A percentile compares a stretch with the other conserved stretches of the same genome.
Evolutionary conservation across 1,140 invertebrate species (phyloP).

Genomic region (Wasmannia auropunctata): DNA sequence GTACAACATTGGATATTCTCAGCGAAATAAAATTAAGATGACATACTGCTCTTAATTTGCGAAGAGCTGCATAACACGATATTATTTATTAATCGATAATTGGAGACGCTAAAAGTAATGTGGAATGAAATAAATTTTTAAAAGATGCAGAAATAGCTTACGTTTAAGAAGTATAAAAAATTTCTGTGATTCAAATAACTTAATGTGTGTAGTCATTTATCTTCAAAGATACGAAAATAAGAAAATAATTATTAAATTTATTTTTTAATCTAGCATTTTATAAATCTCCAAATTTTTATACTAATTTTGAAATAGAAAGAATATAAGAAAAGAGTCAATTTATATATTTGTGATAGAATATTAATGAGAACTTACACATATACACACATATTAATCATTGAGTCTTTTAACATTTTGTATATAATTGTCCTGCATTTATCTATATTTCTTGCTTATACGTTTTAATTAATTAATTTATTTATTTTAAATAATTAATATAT

Average conservation of each 20-base stretch:
- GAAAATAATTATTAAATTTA: not conserved
- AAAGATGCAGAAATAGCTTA: not conserved
- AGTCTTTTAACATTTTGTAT: not conserved
- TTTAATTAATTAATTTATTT: not conserved
- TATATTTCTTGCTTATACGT: not conserved
- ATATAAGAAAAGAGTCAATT: not conserved
- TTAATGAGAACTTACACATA: too few relatives aligned
- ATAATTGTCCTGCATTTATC: not conserved
- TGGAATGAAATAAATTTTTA: not conserved
- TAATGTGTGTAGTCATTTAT: not conserved
- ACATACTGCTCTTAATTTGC: too few relatives aligned
- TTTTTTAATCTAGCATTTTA: not conserved
- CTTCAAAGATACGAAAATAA: not conserved
- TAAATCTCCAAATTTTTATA: not conserved
- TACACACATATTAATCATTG: not conserved
- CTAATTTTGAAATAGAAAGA: not conserved
- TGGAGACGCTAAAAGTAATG: not conserved
- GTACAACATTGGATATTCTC: not conserved
- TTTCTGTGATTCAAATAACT: not conserved
- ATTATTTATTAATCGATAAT: slow-evolving; percentile 7
- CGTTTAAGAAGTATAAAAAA: not conserved
- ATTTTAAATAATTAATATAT: not conserved
- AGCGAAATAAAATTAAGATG: not conserved
- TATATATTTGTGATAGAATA: not conserved
- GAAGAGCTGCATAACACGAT: not conserved